A percentile compares a stretch with the other conserved stretches of the same genome.
phyloP scores from a whole-genome alignment of 2,797 vertebrate species.

The Anableps anableps region DNA sequence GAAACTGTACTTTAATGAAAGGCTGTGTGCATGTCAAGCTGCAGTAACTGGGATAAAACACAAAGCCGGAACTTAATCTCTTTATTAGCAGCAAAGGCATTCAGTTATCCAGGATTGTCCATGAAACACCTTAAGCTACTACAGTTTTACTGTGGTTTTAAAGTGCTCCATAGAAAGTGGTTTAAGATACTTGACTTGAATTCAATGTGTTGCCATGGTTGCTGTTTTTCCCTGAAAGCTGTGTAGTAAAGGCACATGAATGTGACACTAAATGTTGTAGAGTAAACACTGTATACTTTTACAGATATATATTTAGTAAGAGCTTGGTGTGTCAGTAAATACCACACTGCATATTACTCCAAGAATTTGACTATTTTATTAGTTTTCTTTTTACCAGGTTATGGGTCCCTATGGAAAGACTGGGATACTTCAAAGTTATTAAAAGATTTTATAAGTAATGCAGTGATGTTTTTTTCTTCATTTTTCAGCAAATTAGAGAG shows the following conservation, averaged over 20 bases:
- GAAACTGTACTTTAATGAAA: constrained; percentile 16
- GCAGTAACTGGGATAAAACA: constrained; percentile 15
- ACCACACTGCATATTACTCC: constrained; percentile 6
- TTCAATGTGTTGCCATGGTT: constrained; percentile 10
- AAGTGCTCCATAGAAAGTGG: constrained; percentile 8
- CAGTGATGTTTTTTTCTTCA: constrained; percentile 48
- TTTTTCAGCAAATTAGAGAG: constrained; percentile 15
- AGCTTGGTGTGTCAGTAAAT: constrained; percentile 34
- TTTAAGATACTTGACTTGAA: neutral
- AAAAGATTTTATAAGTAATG: constrained; percentile 56
- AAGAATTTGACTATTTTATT: constrained; percentile 54
- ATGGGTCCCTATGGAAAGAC: constrained; percentile 36
- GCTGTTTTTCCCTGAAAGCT: constrained; percentile 16
- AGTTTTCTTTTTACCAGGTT: constrained; percentile 52
- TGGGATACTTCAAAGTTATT: constrained; percentile 41
- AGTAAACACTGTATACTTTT: constrained; percentile 38
- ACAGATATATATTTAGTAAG: constrained; percentile 38
- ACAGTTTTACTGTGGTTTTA: constrained; percentile 19
- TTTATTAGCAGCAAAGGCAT: constrained; percentile 20
- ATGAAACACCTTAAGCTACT: constrained; percentile 1
- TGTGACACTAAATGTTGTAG: constrained; percentile 16
- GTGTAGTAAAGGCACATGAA: constrained; percentile 14
- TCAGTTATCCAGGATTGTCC: constrained; percentile 27
- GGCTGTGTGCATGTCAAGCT: constrained; percentile 2
- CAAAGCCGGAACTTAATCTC: constrained; percentile 15